Base-by-base conservation (phyloP, 2,888 invertebrate genomes). In the Busseola fusca region DNA sequence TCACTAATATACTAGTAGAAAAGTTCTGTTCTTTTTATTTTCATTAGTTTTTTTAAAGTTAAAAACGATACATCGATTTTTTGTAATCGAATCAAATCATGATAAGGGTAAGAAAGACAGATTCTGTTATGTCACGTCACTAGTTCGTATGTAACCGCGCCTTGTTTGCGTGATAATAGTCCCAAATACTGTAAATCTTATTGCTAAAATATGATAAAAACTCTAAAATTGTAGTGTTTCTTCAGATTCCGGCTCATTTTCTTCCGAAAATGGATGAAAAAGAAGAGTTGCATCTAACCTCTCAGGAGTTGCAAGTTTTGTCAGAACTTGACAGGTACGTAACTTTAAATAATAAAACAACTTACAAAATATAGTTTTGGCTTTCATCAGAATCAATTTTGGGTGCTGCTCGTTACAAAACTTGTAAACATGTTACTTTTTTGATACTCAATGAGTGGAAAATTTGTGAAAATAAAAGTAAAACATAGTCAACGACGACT, bases 291-390 rank as follows among this genome's bases (percentile, higher is more conserved):
- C 97, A 97, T 93, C 94, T 97, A 94, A 98, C 98, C 92, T 97
- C 97, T 83, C 98, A 98, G 92, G 98, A 98, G 95, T 95, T 98
- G 87, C 98, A 98, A 96, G 97, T 98, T 91, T 96, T 98, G 87
- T 98, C 98, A 72, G 98, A 98, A 92, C 96, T 98, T 92, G 98
- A 98, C 96, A 98, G 98, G 98, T 98, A 95, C 75, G 72, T 82
- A 80, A 78, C 69, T 70, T 68, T 59, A 74, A 65, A 63, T 74
- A 62, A 5, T 64, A 18, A 14, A 73, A 52, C 18, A 60, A 81
- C 45, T 80, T 67, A 58, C 10, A 69, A 69, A 25, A 66, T 30
- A 57, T 7, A 21, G 27, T 40, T 59, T 50, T 50, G 4, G 9
- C 10, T 56, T 14, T 48, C 3, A 25, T 58, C 16, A 37, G 3